Evolutionary conservation across 2,113 vertebrate genomes (phyloP).

Genomic region (Hemiscyllium ocellatum): DNA sequence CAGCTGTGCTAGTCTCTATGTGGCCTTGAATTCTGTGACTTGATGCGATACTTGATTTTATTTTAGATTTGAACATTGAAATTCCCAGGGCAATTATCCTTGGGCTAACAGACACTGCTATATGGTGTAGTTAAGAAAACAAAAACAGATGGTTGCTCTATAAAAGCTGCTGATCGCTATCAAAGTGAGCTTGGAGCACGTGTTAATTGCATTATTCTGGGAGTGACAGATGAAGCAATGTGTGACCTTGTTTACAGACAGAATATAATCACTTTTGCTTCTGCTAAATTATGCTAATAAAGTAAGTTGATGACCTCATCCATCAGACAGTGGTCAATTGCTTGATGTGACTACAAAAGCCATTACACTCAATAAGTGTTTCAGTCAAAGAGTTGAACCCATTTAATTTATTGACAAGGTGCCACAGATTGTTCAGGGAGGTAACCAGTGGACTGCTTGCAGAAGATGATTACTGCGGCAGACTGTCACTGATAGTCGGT

Average conservation of each 20-base stretch:
- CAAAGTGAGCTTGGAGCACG: neutral
- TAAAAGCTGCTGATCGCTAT: neutral
- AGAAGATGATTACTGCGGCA: neutral
- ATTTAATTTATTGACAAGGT: neutral
- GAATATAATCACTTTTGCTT: neutral
- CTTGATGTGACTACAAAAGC: neutral
- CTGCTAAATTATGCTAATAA: neutral
- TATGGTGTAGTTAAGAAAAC: neutral
- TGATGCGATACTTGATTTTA: neutral
- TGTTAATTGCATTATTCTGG: neutral
- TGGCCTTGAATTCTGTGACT: neutral
- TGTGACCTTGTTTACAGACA: slow-evolving; percentile 6
- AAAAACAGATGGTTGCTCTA: neutral
- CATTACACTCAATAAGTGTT: neutral
- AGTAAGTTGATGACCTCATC: neutral
- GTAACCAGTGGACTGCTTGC: neutral
- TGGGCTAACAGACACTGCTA: neutral
- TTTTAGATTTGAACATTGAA: neutral
- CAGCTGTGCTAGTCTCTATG: neutral
- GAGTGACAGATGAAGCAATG: neutral
- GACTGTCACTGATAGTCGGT: neutral
- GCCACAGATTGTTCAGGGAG: neutral
- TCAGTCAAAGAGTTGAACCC: neutral
- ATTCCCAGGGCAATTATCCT: neutral
- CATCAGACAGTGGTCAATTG: slow-evolving; percentile 1